phyloP scores from a whole-genome alignment of 2,888 invertebrate genomes.

The Rotaria sp. region DNA sequence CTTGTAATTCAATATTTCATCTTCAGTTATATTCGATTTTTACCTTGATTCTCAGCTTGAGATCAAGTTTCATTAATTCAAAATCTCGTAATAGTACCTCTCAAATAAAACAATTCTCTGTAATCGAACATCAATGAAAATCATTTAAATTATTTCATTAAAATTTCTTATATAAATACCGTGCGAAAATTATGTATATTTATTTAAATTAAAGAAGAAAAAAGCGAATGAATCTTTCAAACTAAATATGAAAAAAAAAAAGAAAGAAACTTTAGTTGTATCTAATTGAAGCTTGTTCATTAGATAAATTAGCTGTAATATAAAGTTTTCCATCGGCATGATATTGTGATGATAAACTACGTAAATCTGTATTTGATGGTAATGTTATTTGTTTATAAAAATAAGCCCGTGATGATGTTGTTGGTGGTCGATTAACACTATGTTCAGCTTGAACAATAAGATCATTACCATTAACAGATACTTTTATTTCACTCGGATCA shows the following conservation, averaged over 20 bases:
- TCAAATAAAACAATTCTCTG: too few relatives aligned
- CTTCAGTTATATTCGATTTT: too few relatives aligned
- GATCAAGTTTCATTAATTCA: too few relatives aligned
- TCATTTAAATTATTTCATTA: too few relatives aligned
- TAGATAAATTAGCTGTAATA: background rate
- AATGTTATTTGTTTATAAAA: slow-evolving; percentile 15
- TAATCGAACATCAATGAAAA: too few relatives aligned
- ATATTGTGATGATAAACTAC: background rate
- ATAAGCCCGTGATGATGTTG: background rate
- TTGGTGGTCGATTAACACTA: background rate
- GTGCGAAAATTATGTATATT: background rate
- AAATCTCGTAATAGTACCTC: too few relatives aligned
- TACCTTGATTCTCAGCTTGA: too few relatives aligned
- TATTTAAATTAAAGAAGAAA: background rate
- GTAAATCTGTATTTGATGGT: background rate
- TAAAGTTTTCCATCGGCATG: background rate
- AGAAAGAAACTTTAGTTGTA: background rate
- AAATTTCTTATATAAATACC: background rate
- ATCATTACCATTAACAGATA: slow-evolving; percentile 9
- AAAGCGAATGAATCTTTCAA: background rate
- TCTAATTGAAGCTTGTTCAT: background rate
- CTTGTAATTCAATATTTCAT: too few relatives aligned
- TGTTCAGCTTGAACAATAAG: slow-evolving; percentile 24
- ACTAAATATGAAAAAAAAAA: background rate
- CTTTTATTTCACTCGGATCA: background rate